Evolutionary conservation across 64 coral and sea anemone species (phyloP).

Genomic region (Orbicella faveolata): DNA sequence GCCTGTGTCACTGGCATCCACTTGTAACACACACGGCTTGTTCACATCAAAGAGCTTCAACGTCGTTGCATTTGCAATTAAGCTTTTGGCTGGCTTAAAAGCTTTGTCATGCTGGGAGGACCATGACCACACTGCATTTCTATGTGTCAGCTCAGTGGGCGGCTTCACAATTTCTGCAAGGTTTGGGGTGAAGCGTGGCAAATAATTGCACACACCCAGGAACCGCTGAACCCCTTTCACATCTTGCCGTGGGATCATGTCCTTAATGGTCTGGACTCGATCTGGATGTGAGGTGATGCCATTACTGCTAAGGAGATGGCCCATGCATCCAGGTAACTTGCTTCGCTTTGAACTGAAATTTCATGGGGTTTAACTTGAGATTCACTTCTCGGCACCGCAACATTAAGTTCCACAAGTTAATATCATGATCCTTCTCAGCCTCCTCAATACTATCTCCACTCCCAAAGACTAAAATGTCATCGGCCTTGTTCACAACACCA

Average conservation of each 20-base stretch:
- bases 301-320: background rate
- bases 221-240: too few species aligned
- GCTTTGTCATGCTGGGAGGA: slow-evolving; percentile 43
- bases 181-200: too few species aligned
- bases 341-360: slow-evolving; percentile 58
- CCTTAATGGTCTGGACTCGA: slow-evolving; percentile 35
- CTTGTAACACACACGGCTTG: slow-evolving; percentile 74
- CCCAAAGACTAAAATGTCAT: background rate
- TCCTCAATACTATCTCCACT: slow-evolving; percentile 48
- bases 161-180: too few species aligned
- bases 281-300: slow-evolving; percentile 47
- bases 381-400: background rate
- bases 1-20: slow-evolving; percentile 54
- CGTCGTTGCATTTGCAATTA: slow-evolving; percentile 22
- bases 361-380: slow-evolving; percentile 52
- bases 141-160: slow-evolving; percentile 33
- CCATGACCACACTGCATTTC: slow-evolving; percentile 35
- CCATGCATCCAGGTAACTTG: slow-evolving; percentile 45
- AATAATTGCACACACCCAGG: too few species aligned
- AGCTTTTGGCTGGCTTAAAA: slow-evolving; percentile 1
- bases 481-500: background rate
- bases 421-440: slow-evolving; percentile 55
- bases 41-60: slow-evolving; percentile 60
- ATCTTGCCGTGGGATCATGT: slow-evolving; percentile 61
- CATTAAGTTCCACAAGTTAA: background rate